phyloP scores from a whole-genome alignment of 2,113 vertebrate species.

The Catharus bicknelli region DNA sequence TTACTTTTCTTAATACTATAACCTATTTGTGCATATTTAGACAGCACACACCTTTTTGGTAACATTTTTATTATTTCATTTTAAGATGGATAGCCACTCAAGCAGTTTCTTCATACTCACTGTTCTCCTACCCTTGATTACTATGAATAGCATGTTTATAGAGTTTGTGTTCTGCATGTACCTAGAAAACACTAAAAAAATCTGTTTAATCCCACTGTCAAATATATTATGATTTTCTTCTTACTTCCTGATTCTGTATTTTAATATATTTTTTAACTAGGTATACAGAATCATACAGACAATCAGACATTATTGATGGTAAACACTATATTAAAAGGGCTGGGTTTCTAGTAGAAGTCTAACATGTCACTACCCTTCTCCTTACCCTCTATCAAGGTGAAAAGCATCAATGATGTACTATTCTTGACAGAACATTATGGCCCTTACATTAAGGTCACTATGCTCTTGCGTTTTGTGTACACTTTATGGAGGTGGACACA shows the following conservation, averaged over 20 bases:
- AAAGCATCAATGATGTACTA: conserved; percentile 24
- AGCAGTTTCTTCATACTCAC: background rate
- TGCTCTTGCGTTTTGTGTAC: conserved; percentile 17
- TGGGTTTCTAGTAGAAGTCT: background rate
- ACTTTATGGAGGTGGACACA: background rate
- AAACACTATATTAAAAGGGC: background rate
- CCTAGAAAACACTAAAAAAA: background rate
- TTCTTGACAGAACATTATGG: conserved; percentile 25
- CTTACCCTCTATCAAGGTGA: background rate
- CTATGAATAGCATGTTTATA: background rate
- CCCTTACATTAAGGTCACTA: conserved; percentile 47
- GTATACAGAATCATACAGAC: background rate
- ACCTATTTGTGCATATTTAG: background rate
- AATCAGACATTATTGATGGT: background rate
- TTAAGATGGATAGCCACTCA: background rate
- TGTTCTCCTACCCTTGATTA: background rate
- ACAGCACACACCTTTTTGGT: background rate
- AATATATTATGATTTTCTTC: background rate
- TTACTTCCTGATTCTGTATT: background rate
- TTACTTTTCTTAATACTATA: background rate
- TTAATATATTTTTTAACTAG: background rate
- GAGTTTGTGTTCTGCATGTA: background rate
- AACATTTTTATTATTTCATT: background rate
- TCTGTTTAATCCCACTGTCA: background rate
- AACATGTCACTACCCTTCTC: background rate